Percentiles rank a stretch among this genome's conserved stretches.
Evolutionary conservation across 2,113 vertebrate genomes (phyloP).

Genomic region (Etheostoma cragini): DNA sequence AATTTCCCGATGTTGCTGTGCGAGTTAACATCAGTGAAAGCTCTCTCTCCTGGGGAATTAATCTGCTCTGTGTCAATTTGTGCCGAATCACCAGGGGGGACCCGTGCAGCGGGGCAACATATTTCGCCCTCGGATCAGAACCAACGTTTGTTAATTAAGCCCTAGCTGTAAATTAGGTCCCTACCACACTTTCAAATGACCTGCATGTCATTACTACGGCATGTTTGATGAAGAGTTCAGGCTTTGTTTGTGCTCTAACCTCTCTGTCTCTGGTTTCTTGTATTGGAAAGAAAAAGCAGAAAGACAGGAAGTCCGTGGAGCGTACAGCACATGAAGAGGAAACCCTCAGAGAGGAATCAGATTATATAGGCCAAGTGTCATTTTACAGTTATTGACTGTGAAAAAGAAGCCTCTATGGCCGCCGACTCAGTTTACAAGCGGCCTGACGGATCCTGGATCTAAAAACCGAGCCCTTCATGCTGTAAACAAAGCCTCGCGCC

Average conservation of each 20-base stretch:
- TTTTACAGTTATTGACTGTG: conserved; percentile 55
- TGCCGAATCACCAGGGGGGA: conserved; percentile 53
- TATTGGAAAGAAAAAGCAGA: conserved; percentile 54
- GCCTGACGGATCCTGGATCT: not conserved
- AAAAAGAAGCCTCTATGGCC: not conserved
- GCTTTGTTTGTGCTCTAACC: conserved; percentile 26
- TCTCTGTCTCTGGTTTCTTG: conserved; percentile 65
- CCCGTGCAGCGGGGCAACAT: conserved; percentile 39
- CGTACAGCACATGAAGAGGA: conserved; percentile 27
- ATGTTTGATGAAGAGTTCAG: conserved; percentile 27
- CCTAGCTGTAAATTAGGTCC: conserved; percentile 29
- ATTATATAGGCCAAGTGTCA: conserved; percentile 63
- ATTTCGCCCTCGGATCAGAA: conserved; percentile 58
- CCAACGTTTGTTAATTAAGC: conserved; percentile 63
- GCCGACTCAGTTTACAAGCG: conserved; percentile 28
- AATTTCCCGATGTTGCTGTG: conserved; percentile 46
- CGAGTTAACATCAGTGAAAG: conserved; percentile 64
- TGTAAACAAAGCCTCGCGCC: not conserved
- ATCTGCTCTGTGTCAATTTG: conserved; percentile 68
- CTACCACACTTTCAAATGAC: not conserved
- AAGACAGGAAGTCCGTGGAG: conserved; percentile 26
- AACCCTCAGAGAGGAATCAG: conserved; percentile 57
- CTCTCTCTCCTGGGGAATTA: conserved; percentile 60
- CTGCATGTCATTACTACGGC: conserved; percentile 27
- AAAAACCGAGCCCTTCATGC: not conserved